Base-by-base conservation (phyloP, 2,888 invertebrate genomes). In the Papilio demoleus region DNA sequence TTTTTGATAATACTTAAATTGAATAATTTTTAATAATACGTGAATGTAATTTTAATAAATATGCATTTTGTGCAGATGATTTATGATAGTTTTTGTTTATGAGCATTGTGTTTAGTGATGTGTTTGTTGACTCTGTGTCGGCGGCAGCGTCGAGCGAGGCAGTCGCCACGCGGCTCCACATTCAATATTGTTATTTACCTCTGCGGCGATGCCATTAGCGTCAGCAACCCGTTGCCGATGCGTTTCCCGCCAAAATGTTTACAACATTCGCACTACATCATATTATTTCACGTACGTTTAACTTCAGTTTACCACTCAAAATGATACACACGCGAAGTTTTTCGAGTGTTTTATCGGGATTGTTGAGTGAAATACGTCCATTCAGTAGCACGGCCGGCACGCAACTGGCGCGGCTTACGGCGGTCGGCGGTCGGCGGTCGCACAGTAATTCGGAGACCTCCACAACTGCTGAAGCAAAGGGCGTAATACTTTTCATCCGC, bases 161-260 rank as follows among this genome's bases (percentile, higher is more conserved):
- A 74, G 70, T 70, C 72, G 68, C 53, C 69, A 70, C 74, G 67
- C 74, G 77, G 76, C 72, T 72, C 72, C 75, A 75, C 67, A 76
- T 82, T 81, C 83, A 88, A 88, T 90, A 88, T 89, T 90, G 90
- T 88, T 90, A 89, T 90, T 91, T 91, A 91, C 90, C 90, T 88
- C 83, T 75, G 76, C 79, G 77, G 81, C 77, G 81, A 75, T 80
- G 82, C 78, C 85, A 86, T 82, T 80, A 81, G 79, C 76, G 77
- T 75, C 70, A 74, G 68, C 72, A 66, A 72, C 70, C 68, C 72
- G 71, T 65, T 63, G 70, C 67, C 59, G 73, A 72, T 68, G 75
- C 72, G 76, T 77, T 78, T 79, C 81, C 81, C 81, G 79, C 80
- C 82, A 82, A 82, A 77, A 77, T 73, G 75, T 75, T 73, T 76